These are phyloP conservation scores for Pelobates cultripes DNA, from an alignment of 2,797 vertebrate genomes.

Conservation along the genomic window DNA sequence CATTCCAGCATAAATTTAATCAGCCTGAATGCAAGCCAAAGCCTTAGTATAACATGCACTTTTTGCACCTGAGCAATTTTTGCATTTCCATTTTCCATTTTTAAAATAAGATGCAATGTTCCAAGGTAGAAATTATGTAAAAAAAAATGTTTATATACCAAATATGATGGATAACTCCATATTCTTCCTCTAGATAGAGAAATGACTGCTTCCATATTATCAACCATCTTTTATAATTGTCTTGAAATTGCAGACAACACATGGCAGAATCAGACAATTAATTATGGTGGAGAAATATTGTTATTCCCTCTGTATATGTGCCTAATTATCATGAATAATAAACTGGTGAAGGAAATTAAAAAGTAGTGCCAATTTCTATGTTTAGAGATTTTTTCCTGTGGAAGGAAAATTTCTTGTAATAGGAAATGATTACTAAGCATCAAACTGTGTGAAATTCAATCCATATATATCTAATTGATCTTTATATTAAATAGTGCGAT, in stretches of 20 bases:
- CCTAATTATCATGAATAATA: background rate
- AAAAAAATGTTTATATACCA: background rate
- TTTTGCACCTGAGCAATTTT: no score
- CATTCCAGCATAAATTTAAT: background rate
- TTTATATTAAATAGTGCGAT: no score
- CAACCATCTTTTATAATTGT: background rate
- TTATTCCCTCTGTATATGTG: background rate
- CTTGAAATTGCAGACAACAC: background rate
- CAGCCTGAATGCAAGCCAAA: background rate
- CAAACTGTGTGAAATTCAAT: no score
- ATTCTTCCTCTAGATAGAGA: background rate
- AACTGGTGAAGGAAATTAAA: background rate
- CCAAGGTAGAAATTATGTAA: no score
- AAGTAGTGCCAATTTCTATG: no score
- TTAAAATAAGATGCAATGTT: no score
- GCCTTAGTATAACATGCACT: no score
- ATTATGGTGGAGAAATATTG: background rate
- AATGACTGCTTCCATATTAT: background rate
- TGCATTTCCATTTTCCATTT: no score
- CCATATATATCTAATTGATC: no score
- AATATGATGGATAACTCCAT: background rate
- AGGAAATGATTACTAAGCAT: no score
- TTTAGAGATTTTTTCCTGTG: no score
- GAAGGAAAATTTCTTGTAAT: no score
- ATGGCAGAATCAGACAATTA: background rate